Base-by-base conservation (phyloP, 2,888 invertebrate genomes). In the Eupelmus urozonus region DNA sequence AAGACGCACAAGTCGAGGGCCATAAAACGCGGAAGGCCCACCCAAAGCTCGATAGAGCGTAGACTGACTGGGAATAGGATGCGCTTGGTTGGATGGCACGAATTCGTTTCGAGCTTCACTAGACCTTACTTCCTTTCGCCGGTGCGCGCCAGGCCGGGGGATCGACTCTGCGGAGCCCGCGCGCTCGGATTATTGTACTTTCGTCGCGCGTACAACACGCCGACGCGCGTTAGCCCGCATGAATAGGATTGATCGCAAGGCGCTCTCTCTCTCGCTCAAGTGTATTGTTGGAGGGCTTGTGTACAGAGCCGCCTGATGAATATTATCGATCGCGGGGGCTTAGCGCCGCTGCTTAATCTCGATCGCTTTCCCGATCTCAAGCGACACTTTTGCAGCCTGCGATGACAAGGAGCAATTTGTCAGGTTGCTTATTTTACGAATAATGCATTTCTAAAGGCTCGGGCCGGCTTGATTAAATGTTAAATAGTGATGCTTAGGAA, bases 11-110 rank as follows among this genome's bases (percentile, higher is more conserved):
- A 49, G 45, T 62, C 45, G 71, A 63, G 79, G 79, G 77, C 67
- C 78, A 83, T 84, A 85, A 84, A 84, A 83, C 81, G 83, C 83
- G 82, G 81, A 80, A 82, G 84, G 84, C 85, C 87, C 84, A 84
- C 85, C 85, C 86, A 82, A 82, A 84, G 82, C 84, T 86, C 87
- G 85, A 85, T 87, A 83, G 84, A 87, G 86, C 88, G 86, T 87
- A 60, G 66, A 60, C 62, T 66, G 75, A 71, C 70, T 25, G 70
- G 51, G 66, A 60, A 72, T 72, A 66, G 78, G 77, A 75, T 40
- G 72, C 83, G 85, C 84, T 86, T 80, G 82, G 83, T 83, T 82
- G 72, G 80, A 82, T 79, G 84, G 83, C 82, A 83, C 82, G 82
- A 82, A 84, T 84, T 84, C 82, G 83, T 82, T 84, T 83, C 84